Base-by-base conservation (phyloP, 2,797 vertebrate species). In the Graptemys geographica region DNA sequence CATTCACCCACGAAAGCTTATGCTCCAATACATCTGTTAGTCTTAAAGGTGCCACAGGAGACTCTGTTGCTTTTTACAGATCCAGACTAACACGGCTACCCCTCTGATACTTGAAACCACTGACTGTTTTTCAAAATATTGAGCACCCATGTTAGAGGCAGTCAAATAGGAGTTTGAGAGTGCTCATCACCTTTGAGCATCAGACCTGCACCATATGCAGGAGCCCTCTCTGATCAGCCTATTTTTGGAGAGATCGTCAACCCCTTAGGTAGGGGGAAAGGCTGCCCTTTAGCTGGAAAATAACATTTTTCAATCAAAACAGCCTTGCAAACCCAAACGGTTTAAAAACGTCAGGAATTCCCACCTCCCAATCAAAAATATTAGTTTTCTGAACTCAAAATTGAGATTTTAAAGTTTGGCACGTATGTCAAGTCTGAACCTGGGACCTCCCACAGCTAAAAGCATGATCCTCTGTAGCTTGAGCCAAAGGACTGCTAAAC, bases 311-410 rank as follows among this genome's bases (percentile, higher is more conserved):
- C 55, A 65, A 47, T 65, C 52, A 95, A 83, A 83, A 76, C 41
- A 27, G 62, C 72, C 41, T 76, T 76, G 41, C 23, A 76, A 27
- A 31, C 4, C 1, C 11, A 44, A 11, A 2, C 0, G 19, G 25
- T 33, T 53, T 81, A 56, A 28, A 65, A 83, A 86, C 2, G 8
- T 33, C 76, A 56, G 0, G 11, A 74, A 52, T 0, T 53, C 25
- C 12, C 11, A 12, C n/a, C 41, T 25, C 87, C 3, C 76, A 51
- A 7, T 4, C 37, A 86, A 89, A 41, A 69, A 49, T 11, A n/a
- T 0, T 0, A 44, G 55, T 41, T 81, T 51, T 57, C 81, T 86
- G 89, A 78, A 86, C 44, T 62, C 49, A 76, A 44, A 80, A 19
- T 65, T 44, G 33, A 56, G 52, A n/a, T 83, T 21, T 27, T 74